Base-by-base conservation (phyloP, 2,888 invertebrate species). In the Agonopterix subpropinquella region DNA sequence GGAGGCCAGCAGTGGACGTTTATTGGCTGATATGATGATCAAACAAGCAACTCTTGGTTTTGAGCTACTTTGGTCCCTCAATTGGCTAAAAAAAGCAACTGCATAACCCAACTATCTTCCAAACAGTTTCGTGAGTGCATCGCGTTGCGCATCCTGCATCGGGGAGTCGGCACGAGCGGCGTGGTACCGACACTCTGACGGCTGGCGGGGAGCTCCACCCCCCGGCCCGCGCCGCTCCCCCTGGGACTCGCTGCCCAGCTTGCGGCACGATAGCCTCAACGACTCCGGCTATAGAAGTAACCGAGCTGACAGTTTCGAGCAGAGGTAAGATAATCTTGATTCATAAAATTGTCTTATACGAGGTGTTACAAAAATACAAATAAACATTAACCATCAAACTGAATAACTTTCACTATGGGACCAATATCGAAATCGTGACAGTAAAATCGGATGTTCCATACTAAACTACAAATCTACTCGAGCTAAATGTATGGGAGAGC, bases 171-270 rank as follows among this genome's bases (percentile, higher is more conserved):
- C 95, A 53, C 91, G 96, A 35, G 94, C 95, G 54, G 95, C 96
- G 65, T 96, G 96, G 96, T 96, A 95, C 87, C 92, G 96, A 11
- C 96, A 96, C 81, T 96, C 95, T 41, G 96, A 96, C 71, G 95
- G 96, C 44, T 96, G 96, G 96, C 92, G 90, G 51, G 90, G 91
- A 50, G 89, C 89, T 36, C 78, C 80, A 0, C 89, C 88, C 53
- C 87, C 84, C 8, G 85, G 80, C 10, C 94, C 94, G 52, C 94
- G 94, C 63, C 91, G 95, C 58, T 95, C 95, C 4, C 95, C 96
- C 36, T 96, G 96, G 96, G 96, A 96, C 80, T 95, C 95, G 45
- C 86, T 96, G 58, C 96, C 96, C 49, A 95, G 95, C 47, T 85
- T 96, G 55, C 91, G 95, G 39, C 95, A 96, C 70, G 96, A 96